These are phyloP conservation scores for Mercenaria mercenaria DNA, from an alignment of 1,140 invertebrate genomes.

Conservation along the genomic window DNA sequence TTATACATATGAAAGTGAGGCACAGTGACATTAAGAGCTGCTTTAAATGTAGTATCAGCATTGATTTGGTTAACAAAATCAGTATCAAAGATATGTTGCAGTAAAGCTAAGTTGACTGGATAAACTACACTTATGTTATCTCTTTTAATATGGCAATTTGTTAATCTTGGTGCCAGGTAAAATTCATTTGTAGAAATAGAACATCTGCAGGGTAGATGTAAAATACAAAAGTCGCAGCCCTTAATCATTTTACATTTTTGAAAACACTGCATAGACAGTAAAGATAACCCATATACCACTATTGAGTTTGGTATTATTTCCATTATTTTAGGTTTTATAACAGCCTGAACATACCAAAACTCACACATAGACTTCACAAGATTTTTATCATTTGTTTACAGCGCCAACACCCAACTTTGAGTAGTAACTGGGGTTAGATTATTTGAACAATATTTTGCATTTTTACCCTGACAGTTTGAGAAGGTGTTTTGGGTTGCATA, in stretches of 20 bases:
- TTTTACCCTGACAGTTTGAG: constrained; percentile 28
- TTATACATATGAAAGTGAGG: constrained; percentile 19
- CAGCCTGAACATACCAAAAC: constrained; percentile 47
- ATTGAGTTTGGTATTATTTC: constrained; percentile 41
- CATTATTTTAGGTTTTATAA: constrained; percentile 30
- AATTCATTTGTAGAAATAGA: constrained; percentile 50
- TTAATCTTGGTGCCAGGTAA: constrained; percentile 47
- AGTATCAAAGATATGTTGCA: constrained; percentile 6
- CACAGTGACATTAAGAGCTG: background rate
- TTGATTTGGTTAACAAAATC: background rate
- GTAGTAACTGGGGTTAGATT: constrained; percentile 41
- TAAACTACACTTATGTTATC: constrained; percentile 13
- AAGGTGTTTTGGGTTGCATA: constrained; percentile 17
- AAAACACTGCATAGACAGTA: constrained; percentile 45
- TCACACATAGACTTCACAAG: constrained; percentile 27
- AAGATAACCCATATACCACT: constrained; percentile 38
- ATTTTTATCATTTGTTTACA: constrained; percentile 53
- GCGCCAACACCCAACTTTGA: constrained; percentile 22
- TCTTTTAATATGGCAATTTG: constrained; percentile 33
- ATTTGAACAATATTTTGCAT: constrained; percentile 16
- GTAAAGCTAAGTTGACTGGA: constrained; percentile 25
- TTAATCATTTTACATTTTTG: constrained; percentile 31
- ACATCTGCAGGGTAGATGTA: constrained; percentile 50
- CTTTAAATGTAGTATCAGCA: constrained; percentile 23
- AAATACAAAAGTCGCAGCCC: constrained; percentile 60